Conservation (phyloP, 2,888 invertebrate genomes). For the Lamellibrachia columna region DNA sequence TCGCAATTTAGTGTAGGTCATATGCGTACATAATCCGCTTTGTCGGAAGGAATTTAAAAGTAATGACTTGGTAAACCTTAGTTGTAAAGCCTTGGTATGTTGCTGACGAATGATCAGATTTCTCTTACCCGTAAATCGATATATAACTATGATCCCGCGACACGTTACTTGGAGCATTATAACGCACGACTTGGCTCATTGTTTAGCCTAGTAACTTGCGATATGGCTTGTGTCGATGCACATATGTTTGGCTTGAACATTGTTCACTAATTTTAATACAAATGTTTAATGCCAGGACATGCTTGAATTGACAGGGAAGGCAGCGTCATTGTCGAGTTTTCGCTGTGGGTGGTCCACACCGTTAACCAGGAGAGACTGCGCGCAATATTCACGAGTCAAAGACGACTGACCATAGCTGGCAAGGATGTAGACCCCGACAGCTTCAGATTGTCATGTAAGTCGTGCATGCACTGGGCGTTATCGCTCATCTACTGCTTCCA, state of each 20-base stretch:
- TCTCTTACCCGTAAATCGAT: too few relatives aligned
- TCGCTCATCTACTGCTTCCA: too few relatives aligned
- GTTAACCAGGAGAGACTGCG: not conserved
- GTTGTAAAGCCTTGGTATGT: not conserved
- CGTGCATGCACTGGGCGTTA: not conserved
- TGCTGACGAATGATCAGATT: too few relatives aligned
- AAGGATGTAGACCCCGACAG: not conserved
- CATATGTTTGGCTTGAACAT: not conserved
- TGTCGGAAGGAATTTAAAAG: too few relatives aligned
- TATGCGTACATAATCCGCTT: too few relatives aligned
- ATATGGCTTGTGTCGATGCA: not conserved
- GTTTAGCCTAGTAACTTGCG: not conserved
- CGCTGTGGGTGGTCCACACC: not conserved
- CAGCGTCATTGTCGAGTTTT: not conserved
- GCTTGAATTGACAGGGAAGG: not conserved
- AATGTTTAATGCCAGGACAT: not conserved
- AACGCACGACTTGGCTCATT: not conserved
- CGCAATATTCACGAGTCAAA: not conserved
- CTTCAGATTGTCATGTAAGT: not conserved
- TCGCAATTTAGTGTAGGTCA: too few relatives aligned
- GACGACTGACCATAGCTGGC: not conserved
- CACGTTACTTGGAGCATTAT: not conserved
- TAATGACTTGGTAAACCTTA: not conserved
- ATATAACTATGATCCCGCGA: too few relatives aligned
- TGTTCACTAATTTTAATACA: not conserved